Conservation (phyloP, 2,113 vertebrate genomes). For the Oncorhynchus mykiss region DNA sequence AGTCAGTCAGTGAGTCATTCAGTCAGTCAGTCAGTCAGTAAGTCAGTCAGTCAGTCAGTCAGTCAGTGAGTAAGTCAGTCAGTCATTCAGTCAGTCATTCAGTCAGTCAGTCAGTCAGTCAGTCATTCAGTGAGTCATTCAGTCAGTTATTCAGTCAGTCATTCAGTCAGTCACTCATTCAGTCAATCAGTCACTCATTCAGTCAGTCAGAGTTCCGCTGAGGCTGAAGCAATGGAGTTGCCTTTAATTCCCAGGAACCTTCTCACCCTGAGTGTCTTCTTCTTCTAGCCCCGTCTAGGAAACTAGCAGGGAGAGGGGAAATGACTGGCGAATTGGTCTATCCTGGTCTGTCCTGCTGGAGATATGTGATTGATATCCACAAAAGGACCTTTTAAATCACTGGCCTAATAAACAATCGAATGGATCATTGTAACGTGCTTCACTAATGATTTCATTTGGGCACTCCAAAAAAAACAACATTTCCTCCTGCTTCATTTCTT, state of each 20-base stretch:
- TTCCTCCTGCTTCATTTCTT: conserved; percentile 44
- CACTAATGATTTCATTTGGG: conserved; percentile 51
- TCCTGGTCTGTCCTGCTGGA: not conserved
- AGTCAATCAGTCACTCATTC: too few relatives aligned
- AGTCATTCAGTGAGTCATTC: too few relatives aligned
- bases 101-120: too few relatives aligned
- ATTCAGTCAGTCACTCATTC: not conserved
- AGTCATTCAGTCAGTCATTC: too few relatives aligned
- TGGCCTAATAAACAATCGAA: not conserved
- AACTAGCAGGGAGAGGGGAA: not conserved
- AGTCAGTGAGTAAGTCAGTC: too few relatives aligned
- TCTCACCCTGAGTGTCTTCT: not conserved
- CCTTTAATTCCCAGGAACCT: not conserved
- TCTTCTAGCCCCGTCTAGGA: not conserved
- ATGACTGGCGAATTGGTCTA: not conserved
- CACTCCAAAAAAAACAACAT: conserved; percentile 18
- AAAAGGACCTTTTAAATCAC: not conserved
- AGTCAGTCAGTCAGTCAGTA: too few relatives aligned
- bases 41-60: too few relatives aligned
- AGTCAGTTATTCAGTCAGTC: not conserved
- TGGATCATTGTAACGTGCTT: not conserved
- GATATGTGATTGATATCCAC: not conserved
- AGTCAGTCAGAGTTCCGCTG: not conserved
- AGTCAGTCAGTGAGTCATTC: too few relatives aligned
- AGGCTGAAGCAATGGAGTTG: conserved; percentile 30